These are phyloP conservation scores for Anguilla japonica DNA, from an alignment of 2,113 vertebrate genomes.

Conservation along the genomic window DNA sequence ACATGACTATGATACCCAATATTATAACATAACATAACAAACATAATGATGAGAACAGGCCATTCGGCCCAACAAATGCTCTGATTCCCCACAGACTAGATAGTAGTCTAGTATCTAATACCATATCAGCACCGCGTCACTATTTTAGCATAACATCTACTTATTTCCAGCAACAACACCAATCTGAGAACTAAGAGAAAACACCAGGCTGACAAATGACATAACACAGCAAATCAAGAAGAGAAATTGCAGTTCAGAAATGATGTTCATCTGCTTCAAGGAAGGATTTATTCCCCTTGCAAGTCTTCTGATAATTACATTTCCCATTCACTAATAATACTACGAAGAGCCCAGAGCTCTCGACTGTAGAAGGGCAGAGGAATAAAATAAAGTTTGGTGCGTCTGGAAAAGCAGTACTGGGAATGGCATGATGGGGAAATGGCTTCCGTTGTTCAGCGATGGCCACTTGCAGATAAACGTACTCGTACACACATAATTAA, in stretches of 20 bases:
- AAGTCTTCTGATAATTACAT: not conserved
- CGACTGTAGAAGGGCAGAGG: slow-evolving; percentile 15
- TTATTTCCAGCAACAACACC: not conserved
- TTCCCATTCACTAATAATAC: not conserved
- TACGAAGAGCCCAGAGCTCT: not conserved
- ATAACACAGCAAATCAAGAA: not conserved
- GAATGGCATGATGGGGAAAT: not conserved
- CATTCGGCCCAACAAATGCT: too few species aligned
- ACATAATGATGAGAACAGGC: too few species aligned
- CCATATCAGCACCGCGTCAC: too few species aligned
- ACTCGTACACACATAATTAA: slow-evolving; percentile 13
- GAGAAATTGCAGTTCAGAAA: not conserved
- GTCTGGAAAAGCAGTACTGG: not conserved
- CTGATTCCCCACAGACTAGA: too few species aligned
- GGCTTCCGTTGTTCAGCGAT: not conserved
- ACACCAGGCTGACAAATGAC: slow-evolving; percentile 22
- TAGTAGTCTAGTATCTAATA: too few species aligned
- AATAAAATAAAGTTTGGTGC: slow-evolving; percentile 7
- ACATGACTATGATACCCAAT: too few species aligned
- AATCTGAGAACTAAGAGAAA: slow-evolving; percentile 18
- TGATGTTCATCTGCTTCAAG: not conserved
- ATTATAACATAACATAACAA: too few species aligned
- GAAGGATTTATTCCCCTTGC: not conserved
- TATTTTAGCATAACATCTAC: not conserved
- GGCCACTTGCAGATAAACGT: not conserved